phyloP scores from a whole-genome alignment of 2,113 vertebrate species.

The Clarias macrocephalus region DNA sequence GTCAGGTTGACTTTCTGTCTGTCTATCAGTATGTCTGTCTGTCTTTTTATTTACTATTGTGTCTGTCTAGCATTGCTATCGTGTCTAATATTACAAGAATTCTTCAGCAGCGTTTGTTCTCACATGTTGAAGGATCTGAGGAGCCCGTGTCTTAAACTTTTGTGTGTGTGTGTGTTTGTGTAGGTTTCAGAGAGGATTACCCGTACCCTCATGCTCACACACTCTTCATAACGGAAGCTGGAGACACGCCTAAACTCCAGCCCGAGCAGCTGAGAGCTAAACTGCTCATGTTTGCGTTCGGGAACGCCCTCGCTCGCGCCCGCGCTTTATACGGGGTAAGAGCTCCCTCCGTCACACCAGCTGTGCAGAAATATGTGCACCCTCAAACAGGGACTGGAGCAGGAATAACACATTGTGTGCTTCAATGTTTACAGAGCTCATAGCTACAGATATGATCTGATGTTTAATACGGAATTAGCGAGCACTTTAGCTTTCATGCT shows the following conservation, averaged over 20 bases:
- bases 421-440: background rate
- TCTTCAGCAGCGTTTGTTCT: background rate
- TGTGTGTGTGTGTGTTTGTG: background rate
- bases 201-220: conserved; percentile 84
- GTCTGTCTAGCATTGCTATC: background rate
- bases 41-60: too few species aligned
- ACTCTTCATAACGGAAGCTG: conserved; percentile 75
- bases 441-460: background rate
- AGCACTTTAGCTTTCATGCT: background rate
- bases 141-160: background rate
- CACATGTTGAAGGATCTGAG: background rate
- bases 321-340: conserved; percentile 77
- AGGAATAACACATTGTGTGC: background rate
- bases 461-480: background rate
- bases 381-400: background rate
- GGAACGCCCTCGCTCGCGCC: conserved; percentile 82
- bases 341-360: conserved; percentile 32
- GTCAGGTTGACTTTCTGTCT: background rate
- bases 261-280: conserved; percentile 82
- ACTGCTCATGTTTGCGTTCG: conserved; percentile 87
- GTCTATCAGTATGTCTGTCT: background rate
- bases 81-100: background rate
- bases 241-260: conserved; percentile 61
- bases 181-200: conserved; percentile 80
- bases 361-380: conserved; percentile 1